Percentiles rank a stretch among this genome's conserved stretches.
Conservation (phyloP, 2,113 vertebrate species). For the Chloropsis cyanopogon region DNA sequence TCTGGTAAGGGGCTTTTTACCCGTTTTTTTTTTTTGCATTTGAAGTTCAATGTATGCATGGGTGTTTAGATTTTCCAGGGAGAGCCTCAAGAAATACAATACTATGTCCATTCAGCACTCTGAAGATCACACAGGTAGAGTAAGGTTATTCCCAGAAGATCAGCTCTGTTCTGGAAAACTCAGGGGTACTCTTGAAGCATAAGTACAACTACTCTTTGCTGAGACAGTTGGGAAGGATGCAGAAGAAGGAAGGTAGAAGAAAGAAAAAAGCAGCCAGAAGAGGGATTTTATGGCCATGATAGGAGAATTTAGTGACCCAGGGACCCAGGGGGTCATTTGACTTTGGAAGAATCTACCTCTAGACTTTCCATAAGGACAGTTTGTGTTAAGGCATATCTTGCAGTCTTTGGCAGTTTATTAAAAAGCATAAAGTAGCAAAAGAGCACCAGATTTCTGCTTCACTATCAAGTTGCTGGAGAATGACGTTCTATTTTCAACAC, state of each 20-base stretch:
- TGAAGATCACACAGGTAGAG: background rate
- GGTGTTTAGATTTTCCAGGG: background rate
- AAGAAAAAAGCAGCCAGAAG: background rate
- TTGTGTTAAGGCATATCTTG: background rate
- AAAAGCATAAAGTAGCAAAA: background rate
- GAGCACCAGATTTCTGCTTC: background rate
- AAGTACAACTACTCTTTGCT: background rate
- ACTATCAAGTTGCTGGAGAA: background rate
- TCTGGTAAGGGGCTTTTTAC: background rate
- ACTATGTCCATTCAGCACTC: background rate
- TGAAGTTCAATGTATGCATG: background rate
- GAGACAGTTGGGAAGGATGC: background rate
- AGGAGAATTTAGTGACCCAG: background rate
- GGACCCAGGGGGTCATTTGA: background rate
- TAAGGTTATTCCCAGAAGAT: background rate
- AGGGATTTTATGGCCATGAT: background rate
- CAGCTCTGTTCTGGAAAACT: background rate
- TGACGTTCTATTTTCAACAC: accelerated
- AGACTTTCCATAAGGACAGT: background rate
- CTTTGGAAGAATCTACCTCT: background rate
- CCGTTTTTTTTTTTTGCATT: background rate
- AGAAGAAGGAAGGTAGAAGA: background rate
- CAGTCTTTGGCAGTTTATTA: background rate
- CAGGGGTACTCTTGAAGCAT: background rate
- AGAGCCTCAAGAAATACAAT: background rate